These are phyloP conservation scores for Tetrao urogallus DNA, from an alignment of 2,113 vertebrate species.

Conservation along the genomic window DNA sequence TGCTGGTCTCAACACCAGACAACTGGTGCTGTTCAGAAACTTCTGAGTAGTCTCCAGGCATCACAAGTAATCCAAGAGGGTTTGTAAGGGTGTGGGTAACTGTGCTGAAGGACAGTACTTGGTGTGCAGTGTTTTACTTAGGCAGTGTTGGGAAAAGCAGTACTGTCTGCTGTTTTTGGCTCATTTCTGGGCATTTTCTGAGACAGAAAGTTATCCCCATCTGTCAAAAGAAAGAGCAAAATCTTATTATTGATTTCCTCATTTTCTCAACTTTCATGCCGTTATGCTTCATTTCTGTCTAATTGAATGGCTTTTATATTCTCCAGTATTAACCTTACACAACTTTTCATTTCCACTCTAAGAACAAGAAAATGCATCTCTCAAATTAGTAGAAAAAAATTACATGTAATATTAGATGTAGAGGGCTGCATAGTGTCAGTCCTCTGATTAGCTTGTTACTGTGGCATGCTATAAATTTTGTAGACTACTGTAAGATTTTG, in stretches of 20 bases:
- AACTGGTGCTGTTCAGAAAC: neutral
- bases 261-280: neutral
- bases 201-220: neutral
- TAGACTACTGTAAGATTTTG: neutral
- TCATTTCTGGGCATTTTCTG: neutral
- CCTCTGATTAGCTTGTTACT: neutral
- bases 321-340: neutral
- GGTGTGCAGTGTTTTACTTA: neutral
- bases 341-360: neutral
- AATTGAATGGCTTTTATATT: neutral
- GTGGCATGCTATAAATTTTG: rapidly evolving
- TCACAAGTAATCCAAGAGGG: neutral
- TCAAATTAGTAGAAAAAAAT: neutral
- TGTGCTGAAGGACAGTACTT: neutral
- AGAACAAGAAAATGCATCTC: neutral
- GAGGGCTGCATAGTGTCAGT: neutral
- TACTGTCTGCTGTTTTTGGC: neutral
- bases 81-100: neutral
- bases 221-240: neutral
- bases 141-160: neutral
- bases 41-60: neutral
- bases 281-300: neutral
- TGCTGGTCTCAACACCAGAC: neutral
- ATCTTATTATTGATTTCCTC: neutral
- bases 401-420: neutral